phyloP scores from a whole-genome alignment of 2,888 invertebrate genomes.

The Labia minor region DNA sequence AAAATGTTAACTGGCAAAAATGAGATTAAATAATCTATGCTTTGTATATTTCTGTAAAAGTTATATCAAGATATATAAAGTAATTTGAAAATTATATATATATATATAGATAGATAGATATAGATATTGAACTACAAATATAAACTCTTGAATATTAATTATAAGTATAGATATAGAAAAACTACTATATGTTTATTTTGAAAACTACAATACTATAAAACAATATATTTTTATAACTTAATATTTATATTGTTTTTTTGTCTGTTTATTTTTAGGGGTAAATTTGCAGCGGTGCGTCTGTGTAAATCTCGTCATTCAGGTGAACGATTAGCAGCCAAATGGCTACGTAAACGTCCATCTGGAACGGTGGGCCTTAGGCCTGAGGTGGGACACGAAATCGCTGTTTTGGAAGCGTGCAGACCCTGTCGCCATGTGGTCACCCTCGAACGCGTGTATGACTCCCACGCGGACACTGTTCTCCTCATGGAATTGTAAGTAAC shows the following conservation, averaged over 20 bases:
- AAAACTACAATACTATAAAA: no score
- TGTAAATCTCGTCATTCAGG: constrained; percentile 35
- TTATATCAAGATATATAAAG: no score
- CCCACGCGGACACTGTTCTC: constrained; percentile 45
- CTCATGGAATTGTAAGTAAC: constrained; percentile 48
- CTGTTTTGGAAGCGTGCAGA: constrained; percentile 45
- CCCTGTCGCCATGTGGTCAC: constrained; percentile 44
- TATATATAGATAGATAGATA: no score
- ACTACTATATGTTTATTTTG: no score
- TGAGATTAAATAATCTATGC: no score
- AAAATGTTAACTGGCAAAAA: no score
- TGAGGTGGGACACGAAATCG: constrained; percentile 43
- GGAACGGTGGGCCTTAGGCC: constrained; percentile 40
- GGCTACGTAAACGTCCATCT: constrained; percentile 36
- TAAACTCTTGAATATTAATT: no score
- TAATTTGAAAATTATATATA: no score
- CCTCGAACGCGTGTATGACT: constrained; percentile 49
- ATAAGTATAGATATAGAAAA: no score
- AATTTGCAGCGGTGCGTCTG: constrained; percentile 40
- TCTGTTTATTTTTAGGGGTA: constrained; percentile 36
- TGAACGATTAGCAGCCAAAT: constrained; percentile 39
- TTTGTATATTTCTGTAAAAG: no score
- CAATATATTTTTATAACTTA: no score
- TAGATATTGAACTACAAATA: no score
- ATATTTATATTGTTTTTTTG: background rate